A percentile compares a stretch with the other conserved stretches of the same genome.
phyloP scores from a whole-genome alignment of 2,113 vertebrate species.

The Heterotilapia buettikoferi region DNA sequence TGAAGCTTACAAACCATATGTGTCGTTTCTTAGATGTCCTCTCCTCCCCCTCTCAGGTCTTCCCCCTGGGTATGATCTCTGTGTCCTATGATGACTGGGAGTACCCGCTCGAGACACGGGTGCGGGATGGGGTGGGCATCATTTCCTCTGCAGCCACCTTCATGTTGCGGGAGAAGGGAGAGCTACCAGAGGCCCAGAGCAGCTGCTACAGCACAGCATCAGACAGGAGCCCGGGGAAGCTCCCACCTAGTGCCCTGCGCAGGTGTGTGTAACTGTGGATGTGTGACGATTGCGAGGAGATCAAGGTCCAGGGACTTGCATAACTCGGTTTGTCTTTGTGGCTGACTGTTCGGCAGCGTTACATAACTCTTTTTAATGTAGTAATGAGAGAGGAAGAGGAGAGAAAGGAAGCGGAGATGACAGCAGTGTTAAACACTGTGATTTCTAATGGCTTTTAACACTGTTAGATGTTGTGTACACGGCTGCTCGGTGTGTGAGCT shows the following conservation, averaged over 20 bases:
- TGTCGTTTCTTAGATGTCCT: not conserved
- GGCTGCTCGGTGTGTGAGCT: constrained; percentile 2
- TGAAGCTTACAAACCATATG: not conserved
- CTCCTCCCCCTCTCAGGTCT: constrained; percentile 59
- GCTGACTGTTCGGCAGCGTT: constrained; percentile 22
- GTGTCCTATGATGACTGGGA: constrained; percentile 96
- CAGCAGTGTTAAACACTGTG: constrained; percentile 28
- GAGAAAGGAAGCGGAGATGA: constrained; percentile 10
- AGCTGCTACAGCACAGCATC: constrained; percentile 85
- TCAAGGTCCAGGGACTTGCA: constrained; percentile 38
- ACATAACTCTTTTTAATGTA: constrained; percentile 35
- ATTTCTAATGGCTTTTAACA: constrained; percentile 49
- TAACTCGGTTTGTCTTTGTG: constrained; percentile 41
- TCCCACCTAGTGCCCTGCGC: constrained; percentile 84
- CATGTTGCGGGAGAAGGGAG: constrained; percentile 88
- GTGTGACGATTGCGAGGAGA: not conserved
- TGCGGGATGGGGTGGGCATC: constrained; percentile 88
- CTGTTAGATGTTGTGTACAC: constrained; percentile 20
- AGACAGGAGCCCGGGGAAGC: constrained; percentile 77
- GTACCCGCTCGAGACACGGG: constrained; percentile 86
- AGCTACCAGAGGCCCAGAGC: constrained; percentile 87
- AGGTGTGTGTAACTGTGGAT: constrained; percentile 73
- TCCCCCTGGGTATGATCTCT: constrained; percentile 92
- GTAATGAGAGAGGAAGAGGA: constrained; percentile 23
- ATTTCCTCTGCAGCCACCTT: constrained; percentile 84